These are phyloP conservation scores for Ernsta delagoae DNA, from an alignment of 2,888 invertebrate species.

Conservation along the genomic window DNA sequence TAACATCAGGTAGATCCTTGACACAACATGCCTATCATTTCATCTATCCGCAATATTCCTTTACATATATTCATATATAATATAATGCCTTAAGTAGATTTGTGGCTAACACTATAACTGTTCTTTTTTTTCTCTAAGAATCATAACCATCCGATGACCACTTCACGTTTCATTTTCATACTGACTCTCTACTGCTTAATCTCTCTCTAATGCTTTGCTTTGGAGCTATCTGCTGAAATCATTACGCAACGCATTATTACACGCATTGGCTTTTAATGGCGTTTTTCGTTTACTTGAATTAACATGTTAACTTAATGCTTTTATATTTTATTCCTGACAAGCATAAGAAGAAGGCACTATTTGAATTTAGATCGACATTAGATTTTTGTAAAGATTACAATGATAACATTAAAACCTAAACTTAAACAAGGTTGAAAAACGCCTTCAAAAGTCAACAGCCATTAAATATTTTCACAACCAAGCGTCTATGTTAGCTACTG, in stretches of 20 bases:
- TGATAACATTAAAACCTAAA: not conserved
- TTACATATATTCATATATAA: too few species aligned
- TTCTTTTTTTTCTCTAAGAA: not conserved
- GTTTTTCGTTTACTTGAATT: conserved; percentile 23
- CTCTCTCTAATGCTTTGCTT: conserved; percentile 40
- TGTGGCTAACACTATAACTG: conserved; percentile 27
- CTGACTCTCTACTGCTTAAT: not conserved
- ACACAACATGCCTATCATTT: too few species aligned
- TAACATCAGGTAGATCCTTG: too few species aligned
- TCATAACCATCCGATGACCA: not conserved
- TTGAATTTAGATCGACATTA: too few species aligned
- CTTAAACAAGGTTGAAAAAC: conserved; percentile 1
- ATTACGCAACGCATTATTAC: conserved; percentile 3
- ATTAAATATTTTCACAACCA: conserved; percentile 44
- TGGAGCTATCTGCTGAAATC: conserved; percentile 36
- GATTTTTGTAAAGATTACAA: too few species aligned
- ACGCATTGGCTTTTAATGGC: conserved; percentile 16
- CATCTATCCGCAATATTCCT: too few species aligned
- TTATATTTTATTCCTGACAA: too few species aligned
- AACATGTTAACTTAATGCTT: too few species aligned
- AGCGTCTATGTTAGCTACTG: conserved; percentile 54
- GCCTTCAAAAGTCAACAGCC: conserved; percentile 14
- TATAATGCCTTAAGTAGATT: conserved; percentile 1
- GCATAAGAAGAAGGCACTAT: too few species aligned
- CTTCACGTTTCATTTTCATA: conserved; percentile 18